A percentile compares a stretch with the other conserved stretches of the same genome.
These are phyloP conservation scores for Sebastes steindachneri DNA, from an alignment of 2,797 vertebrate genomes.

Conservation along the genomic window DNA sequence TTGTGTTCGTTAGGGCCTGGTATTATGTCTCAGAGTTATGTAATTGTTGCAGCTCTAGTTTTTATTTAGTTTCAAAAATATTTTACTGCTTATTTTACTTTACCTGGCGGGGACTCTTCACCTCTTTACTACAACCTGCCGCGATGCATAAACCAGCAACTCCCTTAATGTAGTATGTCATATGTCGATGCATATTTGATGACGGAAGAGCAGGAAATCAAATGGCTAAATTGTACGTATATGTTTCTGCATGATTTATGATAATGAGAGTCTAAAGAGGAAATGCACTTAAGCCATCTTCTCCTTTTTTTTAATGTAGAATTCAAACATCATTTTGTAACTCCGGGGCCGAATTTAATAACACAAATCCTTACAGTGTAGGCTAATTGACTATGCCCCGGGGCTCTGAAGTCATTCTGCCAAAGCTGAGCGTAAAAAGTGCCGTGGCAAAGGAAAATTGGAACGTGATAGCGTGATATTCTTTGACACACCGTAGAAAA, in stretches of 20 bases:
- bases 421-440: slow-evolving; percentile 21
- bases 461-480: slow-evolving; percentile 14
- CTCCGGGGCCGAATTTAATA: slow-evolving; percentile 24
- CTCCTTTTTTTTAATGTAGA: slow-evolving; percentile 2
- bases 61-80: background rate
- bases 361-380: slow-evolving; percentile 21
- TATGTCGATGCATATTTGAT: slow-evolving; percentile 46
- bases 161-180: slow-evolving; percentile 13
- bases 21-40: too few relatives aligned
- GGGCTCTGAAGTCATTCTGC: slow-evolving; percentile 36
- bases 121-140: background rate
- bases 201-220: slow-evolving; percentile 34
- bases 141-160: background rate
- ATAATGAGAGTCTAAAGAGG: slow-evolving; percentile 33
- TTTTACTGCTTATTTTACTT: background rate
- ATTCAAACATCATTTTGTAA: slow-evolving; percentile 31
- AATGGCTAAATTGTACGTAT: slow-evolving; percentile 29
- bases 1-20: too few relatives aligned
- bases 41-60: too few relatives aligned
- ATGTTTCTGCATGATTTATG: slow-evolving; percentile 62
- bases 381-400: slow-evolving; percentile 35
- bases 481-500: slow-evolving; percentile 7
- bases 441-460: slow-evolving; percentile 10
- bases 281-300: slow-evolving; percentile 7
- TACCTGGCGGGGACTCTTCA: slow-evolving; percentile 9